Conservation (phyloP, 2,113 vertebrate genomes). For the Bubo blakistoni region DNA sequence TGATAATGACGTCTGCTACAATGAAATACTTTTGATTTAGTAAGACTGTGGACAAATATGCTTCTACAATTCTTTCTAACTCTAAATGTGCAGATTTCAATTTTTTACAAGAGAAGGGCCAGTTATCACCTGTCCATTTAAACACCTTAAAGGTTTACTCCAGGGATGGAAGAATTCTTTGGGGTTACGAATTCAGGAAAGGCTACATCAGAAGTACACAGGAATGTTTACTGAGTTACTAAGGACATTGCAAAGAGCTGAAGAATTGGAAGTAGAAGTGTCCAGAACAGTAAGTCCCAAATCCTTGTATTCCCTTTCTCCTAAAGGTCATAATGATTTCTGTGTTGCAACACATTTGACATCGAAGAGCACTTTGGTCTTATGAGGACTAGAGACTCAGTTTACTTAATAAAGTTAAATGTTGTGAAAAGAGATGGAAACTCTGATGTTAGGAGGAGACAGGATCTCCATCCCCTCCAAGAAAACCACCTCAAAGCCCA, state of each 20-base stretch:
- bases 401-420: background rate
- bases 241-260: background rate
- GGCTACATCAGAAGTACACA: background rate
- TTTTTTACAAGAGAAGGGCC: background rate
- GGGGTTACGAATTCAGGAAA: background rate
- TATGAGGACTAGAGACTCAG: background rate
- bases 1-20: background rate
- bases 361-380: background rate
- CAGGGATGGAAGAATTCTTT: background rate
- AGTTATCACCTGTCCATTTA: background rate
- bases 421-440: background rate
- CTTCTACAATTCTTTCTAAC: background rate
- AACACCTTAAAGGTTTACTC: background rate
- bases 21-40: background rate
- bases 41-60: background rate
- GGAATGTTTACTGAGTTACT: background rate
- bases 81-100: background rate
- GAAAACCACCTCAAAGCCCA: background rate
- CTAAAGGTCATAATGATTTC: background rate
- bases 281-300: background rate
- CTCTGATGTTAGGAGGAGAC: background rate
- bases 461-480: background rate
- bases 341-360: background rate
- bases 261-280: background rate
- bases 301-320: background rate